A percentile compares a stretch with the other conserved stretches of the same genome.
phyloP scores from a whole-genome alignment of 2,113 vertebrate species.

The Macquaria australasica region DNA sequence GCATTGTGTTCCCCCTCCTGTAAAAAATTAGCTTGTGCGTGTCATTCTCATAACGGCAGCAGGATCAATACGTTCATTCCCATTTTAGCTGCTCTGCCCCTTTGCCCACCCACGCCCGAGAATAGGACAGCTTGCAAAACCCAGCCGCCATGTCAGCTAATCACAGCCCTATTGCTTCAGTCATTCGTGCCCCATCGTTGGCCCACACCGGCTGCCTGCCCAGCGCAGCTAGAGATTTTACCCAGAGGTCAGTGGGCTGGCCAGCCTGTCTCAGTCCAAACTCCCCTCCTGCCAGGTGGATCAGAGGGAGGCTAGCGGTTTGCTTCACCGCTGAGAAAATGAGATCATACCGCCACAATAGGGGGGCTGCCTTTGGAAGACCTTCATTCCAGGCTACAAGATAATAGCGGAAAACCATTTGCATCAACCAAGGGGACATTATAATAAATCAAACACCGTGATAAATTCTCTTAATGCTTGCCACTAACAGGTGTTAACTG shows the following conservation, averaged over 20 bases:
- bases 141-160: conserved; percentile 82
- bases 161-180: conserved; percentile 78
- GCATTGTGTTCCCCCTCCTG: conserved; percentile 78
- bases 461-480: conserved; percentile 67
- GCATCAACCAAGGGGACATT: conserved; percentile 75
- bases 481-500: conserved; percentile 64
- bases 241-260: conserved; percentile 80
- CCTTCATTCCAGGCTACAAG: conserved; percentile 75
- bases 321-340: conserved; percentile 73
- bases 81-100: conserved; percentile 76
- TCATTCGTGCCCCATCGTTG: conserved; percentile 66
- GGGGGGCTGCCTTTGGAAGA: conserved; percentile 76
- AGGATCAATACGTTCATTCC: conserved; percentile 85
- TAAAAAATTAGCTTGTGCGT: conserved; percentile 84
- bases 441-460: conserved; percentile 75
- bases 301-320: conserved; percentile 74
- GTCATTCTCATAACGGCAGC: conserved; percentile 80
- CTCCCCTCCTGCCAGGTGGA: conserved; percentile 76
- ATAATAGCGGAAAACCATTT: conserved; percentile 75
- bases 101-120: conserved; percentile 68
- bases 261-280: conserved; percentile 68
- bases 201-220: conserved; percentile 67
- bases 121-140: conserved; percentile 87
- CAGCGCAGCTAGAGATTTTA: conserved; percentile 72
- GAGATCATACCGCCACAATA: conserved; percentile 72